A percentile compares a stretch with the other conserved stretches of the same genome.
Evolutionary conservation across 2,888 invertebrate species (phyloP).

Genomic region (Apeira syringaria): DNA sequence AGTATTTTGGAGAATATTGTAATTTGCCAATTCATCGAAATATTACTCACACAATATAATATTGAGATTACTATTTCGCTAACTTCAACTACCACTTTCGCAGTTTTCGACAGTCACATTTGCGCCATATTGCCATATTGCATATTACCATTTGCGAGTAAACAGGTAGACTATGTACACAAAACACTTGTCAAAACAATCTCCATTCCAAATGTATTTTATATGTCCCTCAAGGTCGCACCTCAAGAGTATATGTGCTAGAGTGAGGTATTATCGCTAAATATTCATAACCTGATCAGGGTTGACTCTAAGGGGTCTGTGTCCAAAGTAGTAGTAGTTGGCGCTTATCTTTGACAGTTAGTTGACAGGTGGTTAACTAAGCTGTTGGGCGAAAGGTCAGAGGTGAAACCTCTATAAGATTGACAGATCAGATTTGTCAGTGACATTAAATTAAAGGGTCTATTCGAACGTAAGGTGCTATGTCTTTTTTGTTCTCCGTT

Average conservation of each 20-base stretch:
- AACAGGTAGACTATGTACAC: too few relatives aligned
- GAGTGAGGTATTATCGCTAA: conserved; percentile 26
- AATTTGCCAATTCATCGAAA: too few relatives aligned
- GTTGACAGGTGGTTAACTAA: conserved; percentile 8
- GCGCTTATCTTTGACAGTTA: conserved; percentile 6
- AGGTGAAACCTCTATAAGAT: not conserved
- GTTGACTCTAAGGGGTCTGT: conserved; percentile 16
- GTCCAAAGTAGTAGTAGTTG: conserved; percentile 20
- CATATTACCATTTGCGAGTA: too few relatives aligned
- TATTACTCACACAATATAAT: too few relatives aligned
- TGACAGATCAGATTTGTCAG: not conserved
- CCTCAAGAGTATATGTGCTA: conserved; percentile 11
- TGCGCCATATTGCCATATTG: too few relatives aligned
- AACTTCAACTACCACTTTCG: too few relatives aligned
- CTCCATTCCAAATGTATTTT: conserved; percentile 1
- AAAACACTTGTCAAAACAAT: not conserved
- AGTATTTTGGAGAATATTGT: too few relatives aligned
- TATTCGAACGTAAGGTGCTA: too few relatives aligned
- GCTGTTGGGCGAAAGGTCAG: conserved; percentile 1
- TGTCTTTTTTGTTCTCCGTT: too few relatives aligned
- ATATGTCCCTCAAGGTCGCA: conserved; percentile 7
- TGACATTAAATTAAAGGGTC: too few relatives aligned
- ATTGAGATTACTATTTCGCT: too few relatives aligned
- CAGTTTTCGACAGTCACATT: too few relatives aligned
- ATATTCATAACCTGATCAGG: conserved; percentile 30